Evolutionary conservation across 2,888 invertebrate genomes (phyloP).

Genomic region (Myopa testacea): DNA sequence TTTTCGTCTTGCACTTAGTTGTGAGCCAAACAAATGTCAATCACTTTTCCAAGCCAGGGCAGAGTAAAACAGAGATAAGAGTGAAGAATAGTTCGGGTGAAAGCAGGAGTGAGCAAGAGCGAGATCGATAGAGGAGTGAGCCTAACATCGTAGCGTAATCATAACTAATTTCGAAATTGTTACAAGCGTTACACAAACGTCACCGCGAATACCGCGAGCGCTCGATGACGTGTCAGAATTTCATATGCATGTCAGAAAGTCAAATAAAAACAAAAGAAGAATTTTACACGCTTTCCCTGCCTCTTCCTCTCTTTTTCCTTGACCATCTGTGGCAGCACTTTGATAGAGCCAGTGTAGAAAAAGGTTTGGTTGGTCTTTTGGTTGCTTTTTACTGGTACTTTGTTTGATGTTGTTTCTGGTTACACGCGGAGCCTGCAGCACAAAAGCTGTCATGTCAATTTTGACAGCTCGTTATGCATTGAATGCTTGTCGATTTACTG

Average conservation of each 20-base stretch:
- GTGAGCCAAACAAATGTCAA: conserved; percentile 51
- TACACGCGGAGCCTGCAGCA: conserved; percentile 42
- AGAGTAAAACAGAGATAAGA: too few species aligned
- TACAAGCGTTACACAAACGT: background rate
- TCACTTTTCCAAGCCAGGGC: conserved; percentile 48
- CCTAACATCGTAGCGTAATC: conserved; percentile 15
- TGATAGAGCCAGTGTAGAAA: conserved; percentile 9
- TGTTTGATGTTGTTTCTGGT: conserved; percentile 53
- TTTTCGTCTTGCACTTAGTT: background rate
- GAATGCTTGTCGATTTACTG: conserved; percentile 37
- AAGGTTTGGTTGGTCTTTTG: conserved; percentile 19
- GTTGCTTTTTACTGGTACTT: conserved; percentile 42
- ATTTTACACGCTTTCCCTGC: background rate
- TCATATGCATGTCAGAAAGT: conserved; percentile 66
- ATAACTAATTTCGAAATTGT: conserved; percentile 31
- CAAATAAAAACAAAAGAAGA: background rate
- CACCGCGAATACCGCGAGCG: conserved; percentile 31
- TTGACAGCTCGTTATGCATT: conserved; percentile 54
- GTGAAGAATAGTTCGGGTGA: background rate
- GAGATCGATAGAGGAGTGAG: background rate
- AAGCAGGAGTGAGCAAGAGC: background rate
- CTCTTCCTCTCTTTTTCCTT: background rate
- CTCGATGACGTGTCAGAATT: conserved; percentile 68
- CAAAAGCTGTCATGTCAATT: conserved; percentile 61
- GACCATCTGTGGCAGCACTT: background rate